phyloP scores from a whole-genome alignment of 2,113 vertebrate species.

The Motacilla tschutschensis region DNA sequence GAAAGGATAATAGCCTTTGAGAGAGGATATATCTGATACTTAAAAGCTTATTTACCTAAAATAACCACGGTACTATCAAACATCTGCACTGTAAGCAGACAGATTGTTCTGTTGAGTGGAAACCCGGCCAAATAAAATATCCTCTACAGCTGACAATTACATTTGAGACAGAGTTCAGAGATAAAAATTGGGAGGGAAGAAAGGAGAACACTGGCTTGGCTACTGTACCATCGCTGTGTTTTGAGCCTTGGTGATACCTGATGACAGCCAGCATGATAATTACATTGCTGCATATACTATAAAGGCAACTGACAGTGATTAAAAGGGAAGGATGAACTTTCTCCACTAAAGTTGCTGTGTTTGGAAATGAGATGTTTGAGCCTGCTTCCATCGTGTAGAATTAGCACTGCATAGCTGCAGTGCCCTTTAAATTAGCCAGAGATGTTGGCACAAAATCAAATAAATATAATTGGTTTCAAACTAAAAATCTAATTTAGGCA shows the following conservation, averaged over 20 bases:
- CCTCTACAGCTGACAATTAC: constrained; percentile 27
- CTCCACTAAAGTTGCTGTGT: background rate
- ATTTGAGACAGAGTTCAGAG: constrained; percentile 45
- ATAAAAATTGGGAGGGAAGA: constrained; percentile 10
- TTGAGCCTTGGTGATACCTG: background rate
- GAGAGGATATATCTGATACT: constrained; percentile 6
- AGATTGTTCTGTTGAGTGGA: constrained; percentile 36
- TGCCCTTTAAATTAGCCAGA: constrained; percentile 43
- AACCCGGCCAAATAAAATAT: constrained; percentile 37
- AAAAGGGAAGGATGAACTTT: constrained; percentile 13
- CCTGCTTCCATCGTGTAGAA: background rate
- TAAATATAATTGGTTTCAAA: constrained; percentile 57
- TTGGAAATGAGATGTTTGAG: constrained; percentile 11
- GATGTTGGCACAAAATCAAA: constrained; percentile 33
- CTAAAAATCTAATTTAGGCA: constrained; percentile 55
- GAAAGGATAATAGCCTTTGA: constrained; percentile 2
- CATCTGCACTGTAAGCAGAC: constrained; percentile 20
- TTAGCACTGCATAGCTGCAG: constrained; percentile 35
- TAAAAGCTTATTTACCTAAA: constrained; percentile 57
- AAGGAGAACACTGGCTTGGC: background rate
- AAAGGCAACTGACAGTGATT: constrained; percentile 25
- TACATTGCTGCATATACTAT: constrained; percentile 19
- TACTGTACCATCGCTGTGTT: background rate
- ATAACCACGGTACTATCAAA: constrained; percentile 31
- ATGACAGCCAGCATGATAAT: constrained; percentile 9